Evolutionary conservation across 2,113 vertebrate species (phyloP).

Genomic region (Scolopax mira): DNA sequence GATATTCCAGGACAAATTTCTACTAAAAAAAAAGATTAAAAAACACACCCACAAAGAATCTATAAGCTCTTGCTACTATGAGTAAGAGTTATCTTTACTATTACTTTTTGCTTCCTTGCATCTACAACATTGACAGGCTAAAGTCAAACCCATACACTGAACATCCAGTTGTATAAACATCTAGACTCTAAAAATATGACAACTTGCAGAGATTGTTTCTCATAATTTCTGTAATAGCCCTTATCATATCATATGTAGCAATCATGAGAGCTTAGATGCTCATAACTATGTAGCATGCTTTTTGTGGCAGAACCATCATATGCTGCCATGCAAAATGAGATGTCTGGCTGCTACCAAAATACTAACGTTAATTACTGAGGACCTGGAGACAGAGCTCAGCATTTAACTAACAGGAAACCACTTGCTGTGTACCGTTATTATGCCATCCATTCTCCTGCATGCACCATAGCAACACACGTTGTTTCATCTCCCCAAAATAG

Average conservation of each 20-base stretch:
- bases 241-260: neutral
- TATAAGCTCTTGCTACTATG: neutral
- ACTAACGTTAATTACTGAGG: rapidly evolving
- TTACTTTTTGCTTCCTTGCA: neutral
- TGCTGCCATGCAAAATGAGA: rapidly evolving
- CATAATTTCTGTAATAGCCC: neutral
- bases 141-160: neutral
- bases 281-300: rapidly evolving
- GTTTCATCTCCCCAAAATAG: rapidly evolving
- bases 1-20: neutral
- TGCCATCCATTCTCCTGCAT: neutral
- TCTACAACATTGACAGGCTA: neutral
- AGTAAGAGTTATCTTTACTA: neutral
- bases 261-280: neutral
- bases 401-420: neutral
- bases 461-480: rapidly evolving
- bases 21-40: neutral
- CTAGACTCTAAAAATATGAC: rapidly evolving
- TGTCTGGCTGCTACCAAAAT: neutral
- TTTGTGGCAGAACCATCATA: neutral
- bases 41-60: neutral
- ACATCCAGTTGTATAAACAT: neutral
- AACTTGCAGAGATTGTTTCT: neutral
- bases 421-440: rapidly evolving
- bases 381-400: neutral